Evolutionary conservation across 2,797 vertebrate species (phyloP).

Genomic region (Sebastes hubbsi): DNA sequence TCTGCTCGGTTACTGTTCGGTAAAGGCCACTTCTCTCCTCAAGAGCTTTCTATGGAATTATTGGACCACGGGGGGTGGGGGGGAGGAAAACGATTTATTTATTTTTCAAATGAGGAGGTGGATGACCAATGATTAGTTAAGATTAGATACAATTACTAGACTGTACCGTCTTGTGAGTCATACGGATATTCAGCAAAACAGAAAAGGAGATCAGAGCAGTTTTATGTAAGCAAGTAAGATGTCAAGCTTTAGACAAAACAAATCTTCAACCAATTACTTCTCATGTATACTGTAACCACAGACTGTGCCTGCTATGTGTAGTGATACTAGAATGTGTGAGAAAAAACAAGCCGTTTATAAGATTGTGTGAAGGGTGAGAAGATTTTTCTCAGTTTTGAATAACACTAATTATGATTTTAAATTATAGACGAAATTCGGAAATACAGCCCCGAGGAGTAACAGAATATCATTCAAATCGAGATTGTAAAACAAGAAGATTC

Average conservation of each 20-base stretch:
- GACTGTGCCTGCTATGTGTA: background rate
- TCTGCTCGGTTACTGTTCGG: slow-evolving; percentile 29
- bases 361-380: background rate
- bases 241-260: background rate
- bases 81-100: background rate
- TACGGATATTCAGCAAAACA: background rate
- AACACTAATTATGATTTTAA: background rate
- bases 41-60: slow-evolving; percentile 43
- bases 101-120: slow-evolving; percentile 11
- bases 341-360: background rate
- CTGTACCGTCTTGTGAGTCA: background rate
- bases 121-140: slow-evolving; percentile 17
- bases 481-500: too few relatives aligned
- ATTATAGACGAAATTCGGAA: background rate
- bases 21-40: slow-evolving; percentile 47
- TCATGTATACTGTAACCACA: background rate
- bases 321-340: background rate
- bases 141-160: slow-evolving; percentile 29
- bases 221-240: background rate
- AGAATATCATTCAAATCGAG: background rate
- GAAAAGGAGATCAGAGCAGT: background rate
- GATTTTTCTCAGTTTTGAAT: background rate
- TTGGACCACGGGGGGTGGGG: background rate
- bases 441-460: background rate
- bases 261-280: background rate